Evolutionary conservation across 2,888 invertebrate genomes (phyloP).

Genomic region (Clistopyga incitator): DNA sequence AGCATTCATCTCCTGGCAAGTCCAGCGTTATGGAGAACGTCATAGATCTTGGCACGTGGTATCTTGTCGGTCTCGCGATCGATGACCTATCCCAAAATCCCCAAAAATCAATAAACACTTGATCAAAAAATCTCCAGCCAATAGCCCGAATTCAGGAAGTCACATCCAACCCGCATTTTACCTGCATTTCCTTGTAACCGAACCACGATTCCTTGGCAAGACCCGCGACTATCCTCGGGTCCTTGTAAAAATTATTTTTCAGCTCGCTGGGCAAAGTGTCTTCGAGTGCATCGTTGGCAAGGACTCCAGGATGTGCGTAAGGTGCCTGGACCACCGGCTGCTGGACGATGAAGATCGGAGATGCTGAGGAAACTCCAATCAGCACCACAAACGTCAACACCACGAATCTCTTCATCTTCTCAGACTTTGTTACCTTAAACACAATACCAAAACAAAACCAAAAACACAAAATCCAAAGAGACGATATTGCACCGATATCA

Average conservation of each 20-base stretch:
- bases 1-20: constrained; percentile 78
- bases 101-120: background rate
- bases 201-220: constrained; percentile 93
- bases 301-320: constrained; percentile 89
- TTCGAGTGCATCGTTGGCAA: constrained; percentile 90
- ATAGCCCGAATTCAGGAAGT: background rate
- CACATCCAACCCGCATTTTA: constrained; percentile 65
- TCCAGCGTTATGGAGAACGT: constrained; percentile 91
- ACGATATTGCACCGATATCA: background rate
- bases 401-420: constrained; percentile 67
- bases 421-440: background rate
- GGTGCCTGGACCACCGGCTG: constrained; percentile 67
- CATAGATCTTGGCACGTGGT: constrained; percentile 90
- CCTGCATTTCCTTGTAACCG: constrained; percentile 90
- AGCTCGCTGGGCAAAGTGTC: constrained; percentile 89
- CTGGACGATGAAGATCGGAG: constrained; percentile 75
- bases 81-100: constrained; percentile 85
- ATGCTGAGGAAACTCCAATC: constrained; percentile 71
- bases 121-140: background rate
- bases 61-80: constrained; percentile 93
- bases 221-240: constrained; percentile 90
- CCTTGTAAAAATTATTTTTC: constrained; percentile 90
- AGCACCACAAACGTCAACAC: constrained; percentile 68
- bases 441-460: background rate
- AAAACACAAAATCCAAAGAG: constrained; percentile 11